Base-by-base conservation (phyloP, 30 jellyfish, hydroid and myxozoan genomes). In the Turritopsis dohrnii region DNA sequence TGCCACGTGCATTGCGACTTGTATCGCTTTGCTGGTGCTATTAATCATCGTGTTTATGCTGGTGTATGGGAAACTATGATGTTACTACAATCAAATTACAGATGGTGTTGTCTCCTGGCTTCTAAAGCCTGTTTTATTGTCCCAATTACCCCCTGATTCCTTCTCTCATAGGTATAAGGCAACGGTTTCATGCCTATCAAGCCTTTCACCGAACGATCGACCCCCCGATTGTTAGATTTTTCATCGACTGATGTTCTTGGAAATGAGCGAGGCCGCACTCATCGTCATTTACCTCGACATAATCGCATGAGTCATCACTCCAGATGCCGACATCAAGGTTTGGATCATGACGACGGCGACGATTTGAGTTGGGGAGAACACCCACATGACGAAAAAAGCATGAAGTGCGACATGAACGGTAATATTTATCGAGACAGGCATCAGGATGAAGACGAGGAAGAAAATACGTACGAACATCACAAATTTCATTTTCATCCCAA, bases 31-130 rank as follows among this genome's bases (percentile, higher is more conserved):
- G 53, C 7, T 80, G 65, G 54, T 65, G 26, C 21, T 80, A 9
- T 7, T 53, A 19, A 65, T 80, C 53, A 23, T 80, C 53, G 29
- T 80, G 20, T 26, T 80, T 18, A 27, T 80, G 26, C 53, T 80
- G 87, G 79, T 80, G 13, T 71, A 23, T 80, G 87, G 87, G 21
- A 80, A 80, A 52, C 53, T 80, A 13, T 80, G 65, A 80, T 18
- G 0, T n/a, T n/a, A n/a, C n/a, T n/a, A n/a, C n/a, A n/a, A n/a
- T n/a, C n/a, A n/a, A n/a, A n/a, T n/a, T n/a, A n/a, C n/a, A n/a
- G 65, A 74, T 24, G 24, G 60, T 29, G 65, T 16, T 7, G 29
- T 66, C 29, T 17, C 29, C 29, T 66, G 29, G 76, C 7, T 66
- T 66, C 76, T 25, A 66, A 66, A 3, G 27, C 7, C 18, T 4